These are phyloP conservation scores for Leptopilina syphax DNA, from an alignment of 2,888 invertebrate genomes.

Conservation along the genomic window DNA sequence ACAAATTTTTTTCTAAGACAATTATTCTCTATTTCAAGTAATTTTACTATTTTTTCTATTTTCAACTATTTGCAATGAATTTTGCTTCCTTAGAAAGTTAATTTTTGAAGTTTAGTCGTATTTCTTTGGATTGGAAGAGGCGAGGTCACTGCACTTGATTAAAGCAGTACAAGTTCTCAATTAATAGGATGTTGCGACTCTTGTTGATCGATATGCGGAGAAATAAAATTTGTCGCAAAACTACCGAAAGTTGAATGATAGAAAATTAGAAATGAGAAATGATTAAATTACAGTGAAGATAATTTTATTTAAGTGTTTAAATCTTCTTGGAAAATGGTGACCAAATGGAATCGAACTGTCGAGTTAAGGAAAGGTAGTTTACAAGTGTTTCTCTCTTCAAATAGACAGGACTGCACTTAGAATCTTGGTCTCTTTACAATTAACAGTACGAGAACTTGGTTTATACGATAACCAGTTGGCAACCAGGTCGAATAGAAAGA, in stretches of 20 bases:
- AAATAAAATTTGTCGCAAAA: not conserved
- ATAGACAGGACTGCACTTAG: constrained; percentile 31
- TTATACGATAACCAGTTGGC: constrained; percentile 38
- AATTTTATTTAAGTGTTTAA: not conserved
- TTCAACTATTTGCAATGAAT: no score
- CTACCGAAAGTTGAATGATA: not conserved
- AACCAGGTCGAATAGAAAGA: constrained; percentile 28
- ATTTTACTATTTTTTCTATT: no score
- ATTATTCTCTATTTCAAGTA: no score
- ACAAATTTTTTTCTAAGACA: not conserved
- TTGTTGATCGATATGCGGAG: constrained; percentile 10
- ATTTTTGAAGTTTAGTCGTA: not conserved
- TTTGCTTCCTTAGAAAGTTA: no score
- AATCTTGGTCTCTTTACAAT: constrained; percentile 45
- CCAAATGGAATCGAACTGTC: not conserved
- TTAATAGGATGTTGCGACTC: constrained; percentile 53
- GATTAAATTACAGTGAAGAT: no score
- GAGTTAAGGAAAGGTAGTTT: constrained; percentile 21
- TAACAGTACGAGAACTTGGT: constrained; percentile 46
- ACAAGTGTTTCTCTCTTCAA: constrained; percentile 35
- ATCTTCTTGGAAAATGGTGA: not conserved
- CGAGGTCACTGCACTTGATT: constrained; percentile 47
- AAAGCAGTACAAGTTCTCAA: constrained; percentile 42
- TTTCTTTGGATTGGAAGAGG: not conserved
- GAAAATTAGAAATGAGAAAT: no score